Evolutionary conservation across 2,797 vertebrate species (phyloP), one percentile per base, ranked within the genome.

Genomic region (Neomorphus geoffroyi): DNA sequence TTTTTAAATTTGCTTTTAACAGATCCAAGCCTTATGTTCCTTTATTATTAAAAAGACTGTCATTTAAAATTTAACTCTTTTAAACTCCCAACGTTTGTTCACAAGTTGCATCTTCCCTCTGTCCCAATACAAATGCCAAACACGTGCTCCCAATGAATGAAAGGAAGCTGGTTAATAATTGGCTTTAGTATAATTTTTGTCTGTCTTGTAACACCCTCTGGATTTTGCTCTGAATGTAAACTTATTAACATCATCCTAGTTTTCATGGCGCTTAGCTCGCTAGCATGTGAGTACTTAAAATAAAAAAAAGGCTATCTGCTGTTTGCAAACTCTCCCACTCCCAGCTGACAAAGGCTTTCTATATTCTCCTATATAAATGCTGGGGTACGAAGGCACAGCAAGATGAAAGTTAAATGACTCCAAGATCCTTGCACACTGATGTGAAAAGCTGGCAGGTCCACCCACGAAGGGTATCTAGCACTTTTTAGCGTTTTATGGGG

Each of bases 91-190:
- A 24, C 60, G 26, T 82, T 91, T 78, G 54, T 37, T 92, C 86
- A 75, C 48, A 90, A 92, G 82, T 66, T 84, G 70, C 90, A 71
- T 87, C 74, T 80, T 86, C 41, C 33, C 33, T 80, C 70, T 79
- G 51, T 32, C 58, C 54, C 62, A 24, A 7, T 45, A 69, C 6
- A 93, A 92, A 85, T 51, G 64, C 62, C 80, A 89, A 92, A 94
- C 37, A 64, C 1, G 1, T 57, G 46, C 9, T 82, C 30, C 30
- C 50, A 33, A 33, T 39, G 46, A 90, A 60, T 56, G 33, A 92
- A 93, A 82, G 43, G 56, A 77, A 87, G 61, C 28, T 13, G 65
- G 79, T 78, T 87, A 88, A 89, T 94, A 92, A 92, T 43, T 88
- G n/a, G 30, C 69, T 51, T 78, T 80, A 78, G 50, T 85, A 67